Evolutionary conservation across 2,113 vertebrate species (phyloP).

Genomic region (Psilopogon haemacephalus): DNA sequence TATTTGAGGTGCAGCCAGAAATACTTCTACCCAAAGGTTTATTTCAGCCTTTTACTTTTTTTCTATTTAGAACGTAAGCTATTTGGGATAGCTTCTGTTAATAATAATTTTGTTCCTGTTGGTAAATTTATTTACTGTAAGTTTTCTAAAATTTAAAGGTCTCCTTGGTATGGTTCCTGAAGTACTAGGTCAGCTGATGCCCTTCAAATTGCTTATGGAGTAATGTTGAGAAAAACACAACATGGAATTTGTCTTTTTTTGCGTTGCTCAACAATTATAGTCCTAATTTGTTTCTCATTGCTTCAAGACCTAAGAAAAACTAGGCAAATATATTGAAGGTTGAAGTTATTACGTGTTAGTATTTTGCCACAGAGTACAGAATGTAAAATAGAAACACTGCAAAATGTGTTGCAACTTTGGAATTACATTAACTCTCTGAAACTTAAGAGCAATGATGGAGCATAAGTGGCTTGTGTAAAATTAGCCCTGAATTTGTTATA

Average conservation of each 20-base stretch:
- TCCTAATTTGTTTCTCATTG: not conserved
- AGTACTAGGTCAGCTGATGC: not conserved
- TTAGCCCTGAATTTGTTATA: not conserved
- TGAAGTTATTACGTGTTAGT: not conserved
- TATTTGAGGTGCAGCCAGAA: not conserved
- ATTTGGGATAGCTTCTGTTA: not conserved
- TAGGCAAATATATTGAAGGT: not conserved
- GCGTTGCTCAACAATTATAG: not conserved
- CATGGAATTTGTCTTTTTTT: not conserved
- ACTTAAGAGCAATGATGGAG: not conserved
- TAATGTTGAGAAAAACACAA: not conserved
- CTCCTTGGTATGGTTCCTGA: not conserved
- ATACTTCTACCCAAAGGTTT: not conserved
- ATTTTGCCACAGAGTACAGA: not conserved
- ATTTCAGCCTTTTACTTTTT: not conserved
- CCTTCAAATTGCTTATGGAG: not conserved
- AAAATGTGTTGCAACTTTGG: not conserved
- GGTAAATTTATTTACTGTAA: not conserved
- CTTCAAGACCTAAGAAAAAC: not conserved
- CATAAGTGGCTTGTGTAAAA: not conserved
- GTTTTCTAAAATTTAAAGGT: not conserved
- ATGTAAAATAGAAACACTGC: not conserved
- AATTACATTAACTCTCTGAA: not conserved
- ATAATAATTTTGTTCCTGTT: not conserved
- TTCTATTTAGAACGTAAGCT: not conserved